Evolutionary conservation across 2,888 invertebrate genomes (phyloP), one percentile per base, ranked within the genome.

Genomic region (Apodemia zela): DNA sequence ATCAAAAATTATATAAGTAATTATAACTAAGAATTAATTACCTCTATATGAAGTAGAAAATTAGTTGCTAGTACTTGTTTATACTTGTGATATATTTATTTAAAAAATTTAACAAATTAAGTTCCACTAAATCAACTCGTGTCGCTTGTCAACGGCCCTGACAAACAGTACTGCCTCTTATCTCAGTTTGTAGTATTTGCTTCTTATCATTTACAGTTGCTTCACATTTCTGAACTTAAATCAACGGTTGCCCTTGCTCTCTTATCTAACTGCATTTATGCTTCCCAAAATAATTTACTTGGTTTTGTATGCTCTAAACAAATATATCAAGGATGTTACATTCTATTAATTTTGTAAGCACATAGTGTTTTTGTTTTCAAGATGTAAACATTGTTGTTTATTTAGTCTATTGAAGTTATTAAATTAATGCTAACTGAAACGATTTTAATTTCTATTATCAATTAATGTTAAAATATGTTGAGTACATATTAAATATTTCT

Each of bases 201-300:
- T 59, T 47, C 63, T 63, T 63, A 63, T 63, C 63, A 25, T 11
- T 33, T 59, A 62, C 11, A 17, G 33, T 47, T n/a, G 5, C 58
- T 47, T 63, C 47, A 47, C 45, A 18, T 49, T 33, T 47, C 15
- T 57, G 47, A 62, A 47, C 47, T 57, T 63, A 17, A 47, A 63
- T 47, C 29, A 49, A 47, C 45, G 7, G 45, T 59, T 49, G 57
- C 45, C 59, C 59, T 18, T 33, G 62, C 57, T 59, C 63, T 63
- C 63, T 63, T 63, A 63, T 59, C 63, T 49, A 25, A 35, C 59
- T 63, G 63, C 63, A 63, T 63, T 63, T 63, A 63, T 49, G 15
- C 59, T 63, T 63, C 47, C 58, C 33, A 21, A 47, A 47, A 59
- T 63, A 18, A 18, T 58, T 13, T 42, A 45, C 29, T 33, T 63